These are phyloP conservation scores for Physeter macrocephalus DNA, from an alignment of 2,113 vertebrate genomes.

Conservation along the genomic window DNA sequence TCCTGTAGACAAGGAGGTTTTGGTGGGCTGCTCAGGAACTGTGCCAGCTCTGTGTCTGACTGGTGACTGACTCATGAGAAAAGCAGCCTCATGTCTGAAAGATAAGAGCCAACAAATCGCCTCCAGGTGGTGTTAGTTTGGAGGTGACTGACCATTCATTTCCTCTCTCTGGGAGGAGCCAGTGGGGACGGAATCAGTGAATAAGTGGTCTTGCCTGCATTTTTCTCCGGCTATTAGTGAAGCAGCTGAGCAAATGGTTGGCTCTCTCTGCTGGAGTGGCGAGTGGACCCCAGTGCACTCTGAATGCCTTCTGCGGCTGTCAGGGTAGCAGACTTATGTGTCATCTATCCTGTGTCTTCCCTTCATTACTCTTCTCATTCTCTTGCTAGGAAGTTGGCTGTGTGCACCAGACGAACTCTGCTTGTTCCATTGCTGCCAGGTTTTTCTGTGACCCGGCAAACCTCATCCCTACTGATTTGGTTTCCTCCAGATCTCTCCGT, in stretches of 20 bases:
- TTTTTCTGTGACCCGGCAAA: slow-evolving; percentile 37
- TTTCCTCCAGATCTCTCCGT: slow-evolving; percentile 33
- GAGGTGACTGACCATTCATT: slow-evolving; percentile 67
- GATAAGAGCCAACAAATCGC: slow-evolving; percentile 63
- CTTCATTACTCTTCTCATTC: slow-evolving; percentile 31
- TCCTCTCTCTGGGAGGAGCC: slow-evolving; percentile 56
- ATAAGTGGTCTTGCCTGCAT: slow-evolving; percentile 66
- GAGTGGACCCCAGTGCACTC: not conserved
- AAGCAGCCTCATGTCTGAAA: slow-evolving; percentile 71
- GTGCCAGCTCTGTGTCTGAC: slow-evolving; percentile 75
- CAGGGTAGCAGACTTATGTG: slow-evolving; percentile 16
- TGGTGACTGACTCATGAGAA: slow-evolving; percentile 78
- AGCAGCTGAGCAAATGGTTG: slow-evolving; percentile 7
- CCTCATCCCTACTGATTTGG: not conserved
- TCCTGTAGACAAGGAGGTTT: slow-evolving; percentile 73
- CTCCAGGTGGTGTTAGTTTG: slow-evolving; percentile 79
- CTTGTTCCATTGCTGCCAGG: slow-evolving; percentile 26
- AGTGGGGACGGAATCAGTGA: slow-evolving; percentile 56
- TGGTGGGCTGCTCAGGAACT: slow-evolving; percentile 61
- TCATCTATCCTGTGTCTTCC: slow-evolving; percentile 22
- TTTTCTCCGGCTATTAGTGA: slow-evolving; percentile 56
- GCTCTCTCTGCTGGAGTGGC: not conserved
- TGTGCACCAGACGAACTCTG: not conserved
- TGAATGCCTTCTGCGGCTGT: not conserved
- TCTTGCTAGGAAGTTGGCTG: slow-evolving; percentile 27